Evolutionary conservation across 2,888 invertebrate species (phyloP).

Genomic region (Marasmarcha lunaedactyla): DNA sequence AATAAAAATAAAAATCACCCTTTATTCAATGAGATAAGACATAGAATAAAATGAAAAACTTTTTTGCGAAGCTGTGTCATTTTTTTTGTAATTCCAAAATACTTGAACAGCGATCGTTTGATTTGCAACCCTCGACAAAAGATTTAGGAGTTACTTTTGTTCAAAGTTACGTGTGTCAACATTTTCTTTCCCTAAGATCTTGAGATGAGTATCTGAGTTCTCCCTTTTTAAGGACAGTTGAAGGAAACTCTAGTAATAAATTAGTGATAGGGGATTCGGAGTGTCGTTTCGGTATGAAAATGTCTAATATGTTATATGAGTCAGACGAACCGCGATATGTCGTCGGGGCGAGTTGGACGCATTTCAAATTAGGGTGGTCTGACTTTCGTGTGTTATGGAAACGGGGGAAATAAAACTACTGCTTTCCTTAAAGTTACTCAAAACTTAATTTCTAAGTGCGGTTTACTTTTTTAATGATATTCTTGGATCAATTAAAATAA

Average conservation of each 20-base stretch:
- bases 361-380: neutral
- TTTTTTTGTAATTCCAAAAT: conserved; percentile 3
- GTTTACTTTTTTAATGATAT: no score
- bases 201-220: conserved; percentile 43
- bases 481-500: no score
- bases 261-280: conserved; percentile 1
- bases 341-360: neutral
- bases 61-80: neutral
- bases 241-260: conserved; percentile 1
- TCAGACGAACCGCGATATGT: neutral
- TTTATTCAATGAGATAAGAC: conserved; percentile 1
- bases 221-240: conserved; percentile 22
- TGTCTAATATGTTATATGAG: neutral
- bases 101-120: neutral
- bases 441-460: no score
- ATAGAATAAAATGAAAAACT: conserved; percentile 2
- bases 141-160: neutral
- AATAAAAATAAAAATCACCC: neutral
- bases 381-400: no score
- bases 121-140: neutral
- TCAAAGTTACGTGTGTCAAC: conserved; percentile 16
- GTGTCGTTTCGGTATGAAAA: neutral
- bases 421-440: no score
- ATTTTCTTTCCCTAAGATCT: conserved; percentile 38
- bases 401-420: no score